These are phyloP conservation scores for Phalera bucephala DNA, from an alignment of 2,888 invertebrate genomes.

Conservation along the genomic window DNA sequence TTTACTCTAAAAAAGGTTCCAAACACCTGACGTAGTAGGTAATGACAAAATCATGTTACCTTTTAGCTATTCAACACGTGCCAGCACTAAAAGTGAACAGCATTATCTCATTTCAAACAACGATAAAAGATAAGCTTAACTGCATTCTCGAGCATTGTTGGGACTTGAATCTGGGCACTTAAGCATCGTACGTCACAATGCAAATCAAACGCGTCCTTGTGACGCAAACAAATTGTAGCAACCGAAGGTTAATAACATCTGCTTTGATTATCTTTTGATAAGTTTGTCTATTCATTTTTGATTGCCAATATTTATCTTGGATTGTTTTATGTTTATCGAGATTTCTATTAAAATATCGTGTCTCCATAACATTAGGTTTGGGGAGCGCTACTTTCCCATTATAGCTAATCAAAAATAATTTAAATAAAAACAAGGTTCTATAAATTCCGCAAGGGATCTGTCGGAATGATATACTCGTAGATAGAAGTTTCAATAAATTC, in stretches of 20 bases:
- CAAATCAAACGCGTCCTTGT: constrained; percentile 17
- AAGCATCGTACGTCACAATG: constrained; percentile 22
- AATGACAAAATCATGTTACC: constrained; percentile 44
- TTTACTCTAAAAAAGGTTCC: neutral
- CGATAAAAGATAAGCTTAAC: constrained; percentile 63
- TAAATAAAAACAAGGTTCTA: too few relatives aligned
- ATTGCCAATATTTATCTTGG: too few relatives aligned
- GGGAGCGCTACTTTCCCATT: too few relatives aligned
- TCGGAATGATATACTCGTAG: too few relatives aligned
- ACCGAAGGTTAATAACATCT: constrained; percentile 23
- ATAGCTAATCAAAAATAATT: too few relatives aligned
- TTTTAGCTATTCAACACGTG: constrained; percentile 37
- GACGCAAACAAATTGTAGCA: constrained; percentile 21
- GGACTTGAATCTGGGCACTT: constrained; percentile 17
- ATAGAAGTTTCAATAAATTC: too few relatives aligned
- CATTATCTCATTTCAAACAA: constrained; percentile 63
- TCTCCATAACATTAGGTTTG: too few relatives aligned
- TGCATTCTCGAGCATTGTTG: constrained; percentile 41
- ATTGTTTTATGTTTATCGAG: too few relatives aligned
- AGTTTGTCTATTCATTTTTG: too few relatives aligned
- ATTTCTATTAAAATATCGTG: too few relatives aligned
- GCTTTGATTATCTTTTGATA: constrained; percentile 11
- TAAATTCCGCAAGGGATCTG: too few relatives aligned
- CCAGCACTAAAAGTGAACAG: constrained; percentile 47
- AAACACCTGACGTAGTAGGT: constrained; percentile 24